Evolutionary conservation across 2,888 invertebrate genomes (phyloP).

Genomic region (Carabus problematicus): DNA sequence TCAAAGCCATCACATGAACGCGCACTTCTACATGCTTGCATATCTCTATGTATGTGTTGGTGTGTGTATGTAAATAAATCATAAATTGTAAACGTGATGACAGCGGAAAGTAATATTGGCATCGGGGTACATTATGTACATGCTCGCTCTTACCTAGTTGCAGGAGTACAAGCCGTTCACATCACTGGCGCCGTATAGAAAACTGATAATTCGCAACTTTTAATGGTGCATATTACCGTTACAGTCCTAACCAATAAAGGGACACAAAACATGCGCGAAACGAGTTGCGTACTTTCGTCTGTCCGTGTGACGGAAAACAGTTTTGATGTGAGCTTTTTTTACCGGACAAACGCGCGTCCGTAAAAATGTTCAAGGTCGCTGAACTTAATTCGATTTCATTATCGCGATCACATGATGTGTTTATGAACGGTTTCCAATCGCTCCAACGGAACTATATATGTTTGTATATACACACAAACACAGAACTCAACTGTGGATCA

Average conservation of each 20-base stretch:
- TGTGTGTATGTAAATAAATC: slow-evolving; percentile 51
- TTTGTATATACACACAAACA: too few relatives aligned
- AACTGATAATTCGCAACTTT: slow-evolving; percentile 48
- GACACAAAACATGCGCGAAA: slow-evolving; percentile 1
- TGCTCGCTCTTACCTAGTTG: not conserved
- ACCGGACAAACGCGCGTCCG: slow-evolving; percentile 40
- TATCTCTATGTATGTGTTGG: slow-evolving; percentile 6
- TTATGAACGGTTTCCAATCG: slow-evolving; percentile 9
- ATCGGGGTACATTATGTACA: slow-evolving; percentile 47
- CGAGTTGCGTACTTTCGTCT: not conserved
- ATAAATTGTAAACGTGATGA: slow-evolving; percentile 54
- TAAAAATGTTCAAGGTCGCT: slow-evolving; percentile 43
- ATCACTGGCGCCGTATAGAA: slow-evolving; percentile 29
- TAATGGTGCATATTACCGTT: slow-evolving; percentile 45
- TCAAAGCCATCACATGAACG: slow-evolving; percentile 11
- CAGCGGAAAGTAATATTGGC: slow-evolving; percentile 56
- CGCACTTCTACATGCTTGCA: not conserved
- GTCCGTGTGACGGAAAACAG: slow-evolving; percentile 18
- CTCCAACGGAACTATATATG: not conserved
- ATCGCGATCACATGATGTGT: slow-evolving; percentile 33
- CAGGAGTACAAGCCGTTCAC: not conserved
- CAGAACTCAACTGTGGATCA: too few relatives aligned
- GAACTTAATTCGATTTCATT: slow-evolving; percentile 39
- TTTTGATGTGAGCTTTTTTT: slow-evolving; percentile 41
- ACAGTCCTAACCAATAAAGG: slow-evolving; percentile 28